A percentile compares a stretch with the other conserved stretches of the same genome.
Evolutionary conservation across 2,797 vertebrate genomes (phyloP).

Genomic region (Cygnus olor): DNA sequence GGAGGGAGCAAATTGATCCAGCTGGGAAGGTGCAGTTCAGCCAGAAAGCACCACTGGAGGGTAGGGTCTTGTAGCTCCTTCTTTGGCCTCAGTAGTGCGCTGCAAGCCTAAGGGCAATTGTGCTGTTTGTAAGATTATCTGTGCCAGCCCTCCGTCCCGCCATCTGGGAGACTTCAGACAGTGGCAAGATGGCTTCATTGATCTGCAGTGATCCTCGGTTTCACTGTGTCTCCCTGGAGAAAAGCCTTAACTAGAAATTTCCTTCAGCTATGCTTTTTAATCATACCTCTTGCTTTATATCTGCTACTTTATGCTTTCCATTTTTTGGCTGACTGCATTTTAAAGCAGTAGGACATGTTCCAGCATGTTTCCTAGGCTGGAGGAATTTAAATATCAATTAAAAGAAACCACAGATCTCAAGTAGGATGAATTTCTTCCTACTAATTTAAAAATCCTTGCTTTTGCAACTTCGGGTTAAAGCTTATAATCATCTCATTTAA

Average conservation of each 20-base stretch:
- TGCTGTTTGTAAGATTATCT: not conserved
- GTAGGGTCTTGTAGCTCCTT: not conserved
- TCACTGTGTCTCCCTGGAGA: not conserved
- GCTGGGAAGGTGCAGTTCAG: not conserved
- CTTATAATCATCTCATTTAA: not conserved
- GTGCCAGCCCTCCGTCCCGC: not conserved
- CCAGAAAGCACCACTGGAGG: not conserved
- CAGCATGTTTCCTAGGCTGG: not conserved
- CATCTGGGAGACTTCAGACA: not conserved
- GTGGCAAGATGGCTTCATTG: not conserved
- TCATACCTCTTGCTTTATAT: not conserved
- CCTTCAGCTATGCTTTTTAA: constrained; percentile 35
- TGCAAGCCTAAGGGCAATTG: not conserved
- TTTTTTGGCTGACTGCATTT: not conserved
- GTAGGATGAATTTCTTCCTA: not conserved
- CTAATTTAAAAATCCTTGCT: not conserved
- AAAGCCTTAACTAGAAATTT: constrained; percentile 51
- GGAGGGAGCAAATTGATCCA: not conserved
- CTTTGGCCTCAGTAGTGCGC: not conserved
- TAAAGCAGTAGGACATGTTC: not conserved
- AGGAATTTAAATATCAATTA: constrained; percentile 34
- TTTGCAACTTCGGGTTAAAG: not conserved
- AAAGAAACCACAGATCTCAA: not conserved
- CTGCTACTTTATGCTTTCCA: not conserved
- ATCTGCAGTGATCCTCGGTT: not conserved